Percentiles rank a stretch among this genome's conserved stretches.
Conservation (phyloP, 1,140 invertebrate species). For the Leptinotarsa undecemlineata region DNA sequence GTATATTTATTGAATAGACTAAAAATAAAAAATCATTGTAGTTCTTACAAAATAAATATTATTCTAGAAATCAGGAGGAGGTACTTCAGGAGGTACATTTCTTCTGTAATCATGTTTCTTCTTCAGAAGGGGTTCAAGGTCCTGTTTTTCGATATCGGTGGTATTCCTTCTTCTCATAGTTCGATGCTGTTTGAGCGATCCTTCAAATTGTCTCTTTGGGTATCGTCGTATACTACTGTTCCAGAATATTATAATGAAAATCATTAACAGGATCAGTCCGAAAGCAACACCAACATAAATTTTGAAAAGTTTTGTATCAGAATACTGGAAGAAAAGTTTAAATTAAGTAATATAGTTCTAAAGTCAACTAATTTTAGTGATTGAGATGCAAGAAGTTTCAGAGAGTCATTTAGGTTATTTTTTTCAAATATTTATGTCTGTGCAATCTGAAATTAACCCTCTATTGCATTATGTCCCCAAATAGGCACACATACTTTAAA, state of each 20-base stretch:
- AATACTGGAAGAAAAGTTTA: conserved; percentile 38
- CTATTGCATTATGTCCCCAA: too few species aligned
- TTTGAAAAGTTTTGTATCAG: conserved; percentile 42
- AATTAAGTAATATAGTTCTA: neutral
- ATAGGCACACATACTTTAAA: too few species aligned
- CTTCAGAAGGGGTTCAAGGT: conserved; percentile 28
- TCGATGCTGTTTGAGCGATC: conserved; percentile 29
- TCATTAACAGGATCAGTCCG: conserved; percentile 33
- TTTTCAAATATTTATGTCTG: too few species aligned
- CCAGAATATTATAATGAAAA: conserved; percentile 39
- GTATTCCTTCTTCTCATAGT: conserved; percentile 28
- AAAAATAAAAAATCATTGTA: conserved; percentile 11
- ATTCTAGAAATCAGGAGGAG: conserved; percentile 44
- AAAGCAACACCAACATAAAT: conserved; percentile 43
- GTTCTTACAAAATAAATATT: conserved; percentile 15
- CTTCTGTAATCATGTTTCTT: conserved; percentile 21
- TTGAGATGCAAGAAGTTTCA: neutral
- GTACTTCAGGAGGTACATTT: conserved; percentile 37
- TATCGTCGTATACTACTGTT: conserved; percentile 29
- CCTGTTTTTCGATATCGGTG: conserved; percentile 30
- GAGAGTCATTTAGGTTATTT: too few species aligned
- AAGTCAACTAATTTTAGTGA: neutral
- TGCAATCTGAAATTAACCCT: too few species aligned
- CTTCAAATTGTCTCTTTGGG: conserved; percentile 19
- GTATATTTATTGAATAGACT: conserved; percentile 8